phyloP scores from a whole-genome alignment of 1,140 invertebrate genomes.

The Pristionchus pacificus region DNA sequence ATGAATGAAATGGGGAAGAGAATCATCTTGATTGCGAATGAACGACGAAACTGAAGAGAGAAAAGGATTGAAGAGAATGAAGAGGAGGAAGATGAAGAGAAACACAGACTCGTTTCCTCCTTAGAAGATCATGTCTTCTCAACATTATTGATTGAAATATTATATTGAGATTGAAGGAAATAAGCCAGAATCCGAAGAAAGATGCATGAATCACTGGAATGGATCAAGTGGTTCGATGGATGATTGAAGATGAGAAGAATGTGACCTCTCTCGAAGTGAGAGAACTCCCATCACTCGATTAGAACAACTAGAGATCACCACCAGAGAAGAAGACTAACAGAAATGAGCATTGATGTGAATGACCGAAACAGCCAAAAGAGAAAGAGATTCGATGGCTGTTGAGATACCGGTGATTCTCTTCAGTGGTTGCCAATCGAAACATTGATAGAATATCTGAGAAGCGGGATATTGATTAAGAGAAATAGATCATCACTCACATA shows the following conservation, averaged over 20 bases:
- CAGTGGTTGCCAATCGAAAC: constrained; percentile 48
- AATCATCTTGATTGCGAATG: neutral
- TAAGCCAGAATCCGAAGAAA: constrained; percentile 49
- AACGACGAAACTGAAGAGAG: too few relatives aligned
- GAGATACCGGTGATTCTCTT: constrained; percentile 45
- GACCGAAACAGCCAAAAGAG: constrained; percentile 47
- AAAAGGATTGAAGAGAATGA: too few relatives aligned
- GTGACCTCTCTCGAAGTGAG: neutral
- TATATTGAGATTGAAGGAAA: constrained; percentile 53
- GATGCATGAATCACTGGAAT: constrained; percentile 50
- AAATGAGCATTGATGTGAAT: constrained; percentile 49
- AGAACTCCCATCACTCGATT: too few relatives aligned
- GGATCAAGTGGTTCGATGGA: constrained; percentile 27
- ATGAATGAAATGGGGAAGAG: neutral
- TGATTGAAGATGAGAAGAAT: constrained; percentile 8
- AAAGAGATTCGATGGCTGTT: constrained; percentile 44
- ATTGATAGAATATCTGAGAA: constrained; percentile 17
- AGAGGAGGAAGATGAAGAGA: too few relatives aligned
- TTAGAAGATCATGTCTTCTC: too few relatives aligned
- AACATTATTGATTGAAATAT: constrained; percentile 51
- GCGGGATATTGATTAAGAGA: neutral
- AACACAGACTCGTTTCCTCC: too few relatives aligned
- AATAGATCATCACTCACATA: neutral
- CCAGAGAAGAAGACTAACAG: constrained; percentile 22
- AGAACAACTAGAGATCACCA: too few relatives aligned